A percentile compares a stretch with the other conserved stretches of the same genome.
Evolutionary conservation across 2,113 vertebrate species (phyloP).

Genomic region (Microcebus griseorufus): DNA sequence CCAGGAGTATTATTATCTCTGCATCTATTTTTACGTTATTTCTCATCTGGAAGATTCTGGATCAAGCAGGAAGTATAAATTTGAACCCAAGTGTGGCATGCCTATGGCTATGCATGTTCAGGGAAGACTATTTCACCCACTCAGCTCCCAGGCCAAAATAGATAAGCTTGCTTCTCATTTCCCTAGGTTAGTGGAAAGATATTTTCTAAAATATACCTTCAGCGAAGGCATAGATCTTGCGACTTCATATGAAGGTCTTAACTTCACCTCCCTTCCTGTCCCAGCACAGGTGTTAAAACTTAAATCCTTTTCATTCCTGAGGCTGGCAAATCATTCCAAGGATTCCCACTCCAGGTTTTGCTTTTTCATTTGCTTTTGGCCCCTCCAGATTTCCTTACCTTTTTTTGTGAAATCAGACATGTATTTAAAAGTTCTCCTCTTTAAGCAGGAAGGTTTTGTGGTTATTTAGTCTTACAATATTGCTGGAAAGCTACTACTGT

Average conservation of each 20-base stretch:
- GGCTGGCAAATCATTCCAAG: not conserved
- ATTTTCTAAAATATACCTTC: not conserved
- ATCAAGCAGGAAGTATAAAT: not conserved
- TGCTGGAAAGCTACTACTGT: not conserved
- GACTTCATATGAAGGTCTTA: not conserved
- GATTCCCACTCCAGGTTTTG: not conserved
- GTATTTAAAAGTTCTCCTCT: not conserved
- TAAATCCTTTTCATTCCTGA: not conserved
- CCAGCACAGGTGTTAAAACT: not conserved
- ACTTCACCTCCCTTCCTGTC: not conserved
- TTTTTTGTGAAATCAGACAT: not conserved
- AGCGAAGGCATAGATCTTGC: not conserved
- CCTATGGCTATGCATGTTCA: not conserved
- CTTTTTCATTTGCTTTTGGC: not conserved
- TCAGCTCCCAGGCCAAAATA: not conserved
- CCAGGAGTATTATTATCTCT: not conserved
- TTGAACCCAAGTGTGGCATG: not conserved
- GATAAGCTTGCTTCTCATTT: not conserved
- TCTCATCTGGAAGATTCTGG: not conserved
- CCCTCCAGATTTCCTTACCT: not conserved
- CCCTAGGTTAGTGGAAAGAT: not conserved
- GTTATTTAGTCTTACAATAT: not conserved
- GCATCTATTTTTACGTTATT: not conserved
- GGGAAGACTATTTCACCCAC: not conserved
- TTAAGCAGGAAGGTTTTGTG: not conserved